Conservation (phyloP, 2,888 invertebrate species). For the Hyposoter dolosus region DNA sequence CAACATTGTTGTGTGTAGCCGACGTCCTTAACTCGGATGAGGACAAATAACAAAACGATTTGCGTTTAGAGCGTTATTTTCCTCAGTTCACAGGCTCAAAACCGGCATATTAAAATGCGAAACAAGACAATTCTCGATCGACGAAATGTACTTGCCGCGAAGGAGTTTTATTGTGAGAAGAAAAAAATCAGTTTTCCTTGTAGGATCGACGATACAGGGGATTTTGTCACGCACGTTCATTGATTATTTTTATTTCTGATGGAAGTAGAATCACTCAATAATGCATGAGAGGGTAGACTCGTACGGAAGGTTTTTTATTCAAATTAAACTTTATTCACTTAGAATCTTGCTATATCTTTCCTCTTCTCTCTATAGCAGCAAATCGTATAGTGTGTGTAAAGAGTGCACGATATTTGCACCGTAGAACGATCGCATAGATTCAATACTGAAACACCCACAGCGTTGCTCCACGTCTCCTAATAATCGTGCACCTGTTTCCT, state of each 20-base stretch:
- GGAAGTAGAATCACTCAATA: constrained; percentile 45
- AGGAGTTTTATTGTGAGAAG: background rate
- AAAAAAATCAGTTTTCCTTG: constrained; percentile 30
- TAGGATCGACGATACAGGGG: constrained; percentile 45
- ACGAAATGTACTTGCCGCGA: background rate
- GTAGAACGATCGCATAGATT: constrained; percentile 58
- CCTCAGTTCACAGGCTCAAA: background rate
- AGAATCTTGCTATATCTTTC: background rate
- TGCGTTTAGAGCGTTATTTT: background rate
- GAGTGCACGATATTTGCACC: constrained; percentile 46
- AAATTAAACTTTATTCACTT: constrained; percentile 54
- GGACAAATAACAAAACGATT: background rate
- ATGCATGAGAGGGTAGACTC: constrained; percentile 25
- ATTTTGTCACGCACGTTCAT: constrained; percentile 44
- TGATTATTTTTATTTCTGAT: constrained; percentile 56
- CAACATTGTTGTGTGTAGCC: too few species aligned
- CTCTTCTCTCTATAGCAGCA: background rate
- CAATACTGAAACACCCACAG: constrained; percentile 16
- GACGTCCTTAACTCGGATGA: background rate
- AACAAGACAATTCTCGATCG: constrained; percentile 17
- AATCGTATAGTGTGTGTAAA: background rate
- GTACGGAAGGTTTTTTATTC: constrained; percentile 34
- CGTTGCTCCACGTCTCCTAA: constrained; percentile 32
- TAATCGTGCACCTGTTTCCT: constrained; percentile 63
- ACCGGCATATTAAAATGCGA: background rate